A percentile compares a stretch with the other conserved stretches of the same genome.
Conservation (phyloP, 2,113 vertebrate genomes). For the Muscicapa adusta region DNA sequence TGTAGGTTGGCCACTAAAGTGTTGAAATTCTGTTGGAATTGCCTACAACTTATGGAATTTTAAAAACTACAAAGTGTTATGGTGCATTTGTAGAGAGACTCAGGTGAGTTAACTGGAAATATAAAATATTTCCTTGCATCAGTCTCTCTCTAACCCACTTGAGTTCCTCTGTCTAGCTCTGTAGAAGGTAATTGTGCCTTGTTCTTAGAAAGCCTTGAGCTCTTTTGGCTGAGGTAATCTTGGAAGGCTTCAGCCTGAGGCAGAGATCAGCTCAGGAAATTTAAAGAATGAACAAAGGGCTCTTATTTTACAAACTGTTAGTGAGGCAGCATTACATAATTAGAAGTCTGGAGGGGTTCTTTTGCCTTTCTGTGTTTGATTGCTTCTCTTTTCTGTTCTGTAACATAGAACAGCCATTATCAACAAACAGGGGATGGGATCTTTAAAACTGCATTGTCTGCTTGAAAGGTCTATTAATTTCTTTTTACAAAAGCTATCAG, state of each 20-base stretch:
- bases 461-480: background rate
- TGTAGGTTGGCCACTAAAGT: background rate
- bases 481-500: background rate
- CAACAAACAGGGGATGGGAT: background rate
- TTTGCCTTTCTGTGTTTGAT: background rate
- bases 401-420: background rate
- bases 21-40: background rate
- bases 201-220: background rate
- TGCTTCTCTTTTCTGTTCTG: background rate
- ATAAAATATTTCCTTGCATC: background rate
- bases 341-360: background rate
- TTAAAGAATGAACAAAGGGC: background rate
- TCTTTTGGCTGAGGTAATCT: background rate
- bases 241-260: background rate
- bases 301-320: background rate
- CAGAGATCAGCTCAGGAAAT: background rate
- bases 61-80: background rate
- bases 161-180: background rate
- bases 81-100: background rate
- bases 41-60: accelerated
- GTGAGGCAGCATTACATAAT: background rate
- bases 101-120: background rate
- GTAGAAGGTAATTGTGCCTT: background rate
- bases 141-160: background rate
- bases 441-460: background rate